Evolutionary conservation across 2,113 vertebrate genomes (phyloP), one percentile per base, ranked within the genome.

Genomic region (Taxidea taxus): DNA sequence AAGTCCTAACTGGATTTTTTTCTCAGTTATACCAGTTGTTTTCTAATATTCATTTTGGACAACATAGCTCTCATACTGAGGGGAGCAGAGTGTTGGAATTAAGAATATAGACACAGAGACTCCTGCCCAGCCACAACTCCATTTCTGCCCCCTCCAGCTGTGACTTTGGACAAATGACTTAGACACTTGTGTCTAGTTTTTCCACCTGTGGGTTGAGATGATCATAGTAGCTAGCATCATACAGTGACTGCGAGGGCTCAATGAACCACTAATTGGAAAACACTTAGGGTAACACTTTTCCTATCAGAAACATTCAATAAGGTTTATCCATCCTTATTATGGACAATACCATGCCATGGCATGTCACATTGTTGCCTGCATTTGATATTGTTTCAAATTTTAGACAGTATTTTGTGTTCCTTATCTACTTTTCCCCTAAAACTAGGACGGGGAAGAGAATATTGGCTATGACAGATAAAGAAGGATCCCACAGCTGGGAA

Each of bases 391-490:
- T 2, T 37, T 84, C 87, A 47, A 39, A 34, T 70, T 90, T 86
- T 37, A 49, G 25, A 66, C 3, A 12, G 15, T 20, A 42, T 14
- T 49, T 66, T 39, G 15, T 7, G 25, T 44, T 39, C 37, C 54
- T 34, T 91, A 49, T 34, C 9, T 34, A 54, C 8, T 54, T 15
- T 49, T 31, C n/a, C 21, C 21, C 4, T 58, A 25, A 75, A 84
- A 25, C 13, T 10, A 29, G 23, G 18, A 27, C 47, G 34, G 2
- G 27, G n/a, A 82, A 60, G 58, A 64, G 8, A 39, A 21, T 6
- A 39, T 14, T 37, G 27, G 9, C 44, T 3, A 0, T 18, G 47
- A 6, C 0, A 0, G 4, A 9, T 0, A 15, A 39, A 70, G 6
- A 15, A 39, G 70, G 6, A 29, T 23, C 18, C 58, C n/a, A 11